phyloP scores from a whole-genome alignment of 2,888 invertebrate species.

The Acanthacorydalis orientalis region DNA sequence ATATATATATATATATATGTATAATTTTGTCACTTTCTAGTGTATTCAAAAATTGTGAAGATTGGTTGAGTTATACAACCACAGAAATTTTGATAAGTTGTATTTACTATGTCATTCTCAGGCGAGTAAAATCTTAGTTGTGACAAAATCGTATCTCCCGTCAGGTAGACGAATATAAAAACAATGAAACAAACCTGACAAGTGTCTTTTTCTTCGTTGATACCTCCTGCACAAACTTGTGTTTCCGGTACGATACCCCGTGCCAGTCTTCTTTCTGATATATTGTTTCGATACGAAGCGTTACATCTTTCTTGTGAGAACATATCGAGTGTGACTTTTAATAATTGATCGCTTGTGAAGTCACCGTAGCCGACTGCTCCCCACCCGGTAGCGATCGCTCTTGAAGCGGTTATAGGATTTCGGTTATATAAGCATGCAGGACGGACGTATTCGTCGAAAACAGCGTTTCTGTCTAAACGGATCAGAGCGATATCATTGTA shows the following conservation, averaged over 20 bases:
- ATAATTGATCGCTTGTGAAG: constrained; percentile 9
- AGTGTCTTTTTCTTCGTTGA: constrained; percentile 12
- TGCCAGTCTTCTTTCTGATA: constrained; percentile 6
- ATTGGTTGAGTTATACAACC: no score
- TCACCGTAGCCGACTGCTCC: constrained; percentile 11
- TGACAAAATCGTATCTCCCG: no score
- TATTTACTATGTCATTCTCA: no score
- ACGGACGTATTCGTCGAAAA: constrained; percentile 23
- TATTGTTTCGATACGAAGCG: constrained; percentile 6
- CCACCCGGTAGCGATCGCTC: constrained; percentile 14
- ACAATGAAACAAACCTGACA: no score
- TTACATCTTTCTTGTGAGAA: constrained; percentile 10
- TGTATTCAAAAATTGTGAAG: no score
- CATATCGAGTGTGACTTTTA: constrained; percentile 12
- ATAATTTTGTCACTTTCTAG: no score
- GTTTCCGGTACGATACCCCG: constrained; percentile 12
- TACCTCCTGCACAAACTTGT: constrained; percentile 16
- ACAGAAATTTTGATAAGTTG: no score
- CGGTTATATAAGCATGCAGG: constrained; percentile 27
- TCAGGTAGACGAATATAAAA: no score
- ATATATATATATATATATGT: no score
- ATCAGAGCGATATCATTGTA: constrained; percentile 29
- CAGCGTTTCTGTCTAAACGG: constrained; percentile 19
- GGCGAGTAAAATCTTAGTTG: no score
- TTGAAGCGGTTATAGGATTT: neutral